Percentiles rank a stretch among this genome's conserved stretches.
Evolutionary conservation across 1,140 invertebrate genomes (phyloP).

Genomic region (Camponotus floridanus): DNA sequence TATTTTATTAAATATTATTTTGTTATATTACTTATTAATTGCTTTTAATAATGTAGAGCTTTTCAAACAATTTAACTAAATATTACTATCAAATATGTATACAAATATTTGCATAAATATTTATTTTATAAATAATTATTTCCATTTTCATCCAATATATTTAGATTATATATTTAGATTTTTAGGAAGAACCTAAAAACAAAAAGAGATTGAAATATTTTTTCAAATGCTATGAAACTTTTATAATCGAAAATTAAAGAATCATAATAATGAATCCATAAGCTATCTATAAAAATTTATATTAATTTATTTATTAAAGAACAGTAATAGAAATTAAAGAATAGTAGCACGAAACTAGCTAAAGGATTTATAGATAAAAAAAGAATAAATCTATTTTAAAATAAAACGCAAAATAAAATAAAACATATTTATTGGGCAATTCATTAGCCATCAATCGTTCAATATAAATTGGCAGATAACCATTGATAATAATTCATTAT

Average conservation of each 20-base stretch:
- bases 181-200: background rate
- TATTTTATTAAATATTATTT: constrained; percentile 18
- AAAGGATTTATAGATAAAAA: constrained; percentile 1
- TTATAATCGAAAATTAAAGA: background rate
- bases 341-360: background rate
- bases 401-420: background rate
- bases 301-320: too few relatives aligned
- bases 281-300: background rate
- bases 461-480: constrained; percentile 17
- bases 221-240: background rate
- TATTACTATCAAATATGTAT: background rate
- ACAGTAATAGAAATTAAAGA: background rate
- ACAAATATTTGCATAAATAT: background rate
- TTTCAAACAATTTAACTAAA: background rate
- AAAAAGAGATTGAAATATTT: background rate
- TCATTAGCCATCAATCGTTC: background rate
- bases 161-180: background rate
- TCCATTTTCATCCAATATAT: background rate
- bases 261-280: background rate
- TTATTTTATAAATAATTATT: background rate
- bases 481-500: constrained; percentile 49
- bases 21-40: background rate
- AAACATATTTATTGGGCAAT: background rate
- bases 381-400: background rate
- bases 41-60: background rate